Conservation (phyloP, 2,113 vertebrate species). For the Charina bottae region DNA sequence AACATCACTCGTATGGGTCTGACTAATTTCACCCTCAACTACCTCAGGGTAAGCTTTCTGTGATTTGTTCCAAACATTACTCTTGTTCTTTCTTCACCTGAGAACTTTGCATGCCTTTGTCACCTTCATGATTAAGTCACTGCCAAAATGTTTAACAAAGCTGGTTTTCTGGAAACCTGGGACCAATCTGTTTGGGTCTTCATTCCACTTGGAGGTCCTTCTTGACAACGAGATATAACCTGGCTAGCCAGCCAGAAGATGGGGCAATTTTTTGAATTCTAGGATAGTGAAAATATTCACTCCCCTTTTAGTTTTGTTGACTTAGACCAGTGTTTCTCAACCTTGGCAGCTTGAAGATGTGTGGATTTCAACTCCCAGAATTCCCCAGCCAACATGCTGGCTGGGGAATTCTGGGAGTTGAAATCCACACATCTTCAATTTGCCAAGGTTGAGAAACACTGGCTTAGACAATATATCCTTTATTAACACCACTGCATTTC, state of each 20-base stretch:
- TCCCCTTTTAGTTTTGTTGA: neutral
- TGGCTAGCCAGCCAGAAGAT: neutral
- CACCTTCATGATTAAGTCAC: neutral
- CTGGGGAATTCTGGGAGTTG: too few species aligned
- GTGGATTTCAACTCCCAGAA: too few species aligned
- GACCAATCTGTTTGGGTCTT: neutral
- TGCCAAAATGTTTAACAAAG: neutral
- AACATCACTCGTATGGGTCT: constrained; percentile 99
- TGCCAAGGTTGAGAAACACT: too few species aligned
- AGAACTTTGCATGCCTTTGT: neutral
- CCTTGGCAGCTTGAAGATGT: too few species aligned
- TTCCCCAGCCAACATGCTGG: too few species aligned
- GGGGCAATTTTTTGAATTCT: neutral
- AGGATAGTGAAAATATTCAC: neutral
- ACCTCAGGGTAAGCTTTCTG: constrained; percentile 94
- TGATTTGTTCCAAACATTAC: constrained; percentile 50
- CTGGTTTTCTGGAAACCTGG: neutral
- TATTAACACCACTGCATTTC: neutral
- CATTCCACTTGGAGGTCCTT: neutral
- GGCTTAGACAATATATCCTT: neutral
- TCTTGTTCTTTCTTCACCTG: constrained; percentile 2
- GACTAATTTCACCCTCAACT: constrained; percentile 99
- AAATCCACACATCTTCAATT: too few species aligned
- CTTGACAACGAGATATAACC: neutral
- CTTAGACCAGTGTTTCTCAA: neutral